Conservation (phyloP, 1,140 invertebrate genomes). For the Aphidius gifuensis region DNA sequence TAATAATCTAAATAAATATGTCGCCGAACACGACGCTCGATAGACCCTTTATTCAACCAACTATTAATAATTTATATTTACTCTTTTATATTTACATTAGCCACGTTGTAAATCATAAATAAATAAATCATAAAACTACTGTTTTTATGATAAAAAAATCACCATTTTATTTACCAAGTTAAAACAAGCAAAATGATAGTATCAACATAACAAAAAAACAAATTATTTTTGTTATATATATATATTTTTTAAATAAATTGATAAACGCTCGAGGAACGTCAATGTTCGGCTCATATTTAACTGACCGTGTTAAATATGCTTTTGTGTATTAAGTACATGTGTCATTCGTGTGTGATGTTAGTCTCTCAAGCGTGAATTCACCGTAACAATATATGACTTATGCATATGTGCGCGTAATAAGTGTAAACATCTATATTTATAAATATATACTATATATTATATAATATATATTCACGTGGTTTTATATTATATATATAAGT, state of each 20-base stretch:
- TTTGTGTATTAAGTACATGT: constrained; percentile 25
- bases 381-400: constrained; percentile 15
- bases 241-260: too few relatives aligned
- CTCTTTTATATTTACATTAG: not conserved
- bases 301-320: constrained; percentile 23
- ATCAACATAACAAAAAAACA: not conserved
- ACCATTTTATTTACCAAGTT: too few relatives aligned
- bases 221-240: constrained; percentile 1
- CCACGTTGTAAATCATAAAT: not conserved
- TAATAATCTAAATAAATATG: not conserved
- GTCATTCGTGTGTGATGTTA: constrained; percentile 30
- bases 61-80: not conserved
- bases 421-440: constrained; percentile 25
- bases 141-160: too few relatives aligned
- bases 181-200: not conserved
- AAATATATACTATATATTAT: constrained; percentile 9
- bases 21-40: constrained; percentile 17
- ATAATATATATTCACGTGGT: too few relatives aligned
- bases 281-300: constrained; percentile 16
- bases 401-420: constrained; percentile 26
- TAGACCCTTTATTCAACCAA: not conserved
- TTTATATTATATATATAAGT: constrained; percentile 4
- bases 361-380: constrained; percentile 33
- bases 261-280: constrained; percentile 14
- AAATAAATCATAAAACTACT: not conserved